These are phyloP conservation scores for Glyptemys insculpta DNA, from an alignment of 2,797 vertebrate species.

Conservation along the genomic window DNA sequence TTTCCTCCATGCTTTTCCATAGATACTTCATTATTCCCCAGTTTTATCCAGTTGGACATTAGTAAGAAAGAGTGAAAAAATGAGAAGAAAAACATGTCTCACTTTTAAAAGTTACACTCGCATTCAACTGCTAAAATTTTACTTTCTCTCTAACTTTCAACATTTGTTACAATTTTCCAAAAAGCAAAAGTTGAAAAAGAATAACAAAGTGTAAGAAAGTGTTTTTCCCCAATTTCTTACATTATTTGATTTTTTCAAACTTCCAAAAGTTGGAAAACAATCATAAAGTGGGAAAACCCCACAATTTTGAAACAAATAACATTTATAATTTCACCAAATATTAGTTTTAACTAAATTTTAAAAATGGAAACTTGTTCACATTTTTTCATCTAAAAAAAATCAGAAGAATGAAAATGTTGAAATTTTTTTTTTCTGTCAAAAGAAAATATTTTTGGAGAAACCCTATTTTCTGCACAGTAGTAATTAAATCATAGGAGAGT, in stretches of 20 bases:
- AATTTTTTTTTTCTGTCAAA: too few relatives aligned
- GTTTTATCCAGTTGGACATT: neutral
- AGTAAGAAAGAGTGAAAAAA: neutral
- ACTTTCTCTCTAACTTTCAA: neutral
- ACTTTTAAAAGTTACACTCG: neutral
- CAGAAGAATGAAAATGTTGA: too few relatives aligned
- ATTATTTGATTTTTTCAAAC: too few relatives aligned
- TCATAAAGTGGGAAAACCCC: too few relatives aligned
- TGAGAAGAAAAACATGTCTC: neutral
- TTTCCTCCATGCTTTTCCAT: neutral
- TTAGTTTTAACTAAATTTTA: too few relatives aligned
- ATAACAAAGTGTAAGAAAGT: too few relatives aligned
- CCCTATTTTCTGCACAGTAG: neutral
- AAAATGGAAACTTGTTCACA: too few relatives aligned
- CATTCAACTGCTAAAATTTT: neutral
- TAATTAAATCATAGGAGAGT: neutral
- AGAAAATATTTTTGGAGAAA: neutral
- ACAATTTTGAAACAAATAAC: too few relatives aligned
- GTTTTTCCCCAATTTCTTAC: too few relatives aligned
- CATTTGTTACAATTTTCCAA: neutral
- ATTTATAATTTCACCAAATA: too few relatives aligned
- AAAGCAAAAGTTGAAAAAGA: neutral
- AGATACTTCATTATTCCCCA: neutral
- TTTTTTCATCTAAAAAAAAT: too few relatives aligned
- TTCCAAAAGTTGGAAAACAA: too few relatives aligned